Evolutionary conservation across 2,113 vertebrate genomes (phyloP).

Genomic region (Nesospiza acunhae): DNA sequence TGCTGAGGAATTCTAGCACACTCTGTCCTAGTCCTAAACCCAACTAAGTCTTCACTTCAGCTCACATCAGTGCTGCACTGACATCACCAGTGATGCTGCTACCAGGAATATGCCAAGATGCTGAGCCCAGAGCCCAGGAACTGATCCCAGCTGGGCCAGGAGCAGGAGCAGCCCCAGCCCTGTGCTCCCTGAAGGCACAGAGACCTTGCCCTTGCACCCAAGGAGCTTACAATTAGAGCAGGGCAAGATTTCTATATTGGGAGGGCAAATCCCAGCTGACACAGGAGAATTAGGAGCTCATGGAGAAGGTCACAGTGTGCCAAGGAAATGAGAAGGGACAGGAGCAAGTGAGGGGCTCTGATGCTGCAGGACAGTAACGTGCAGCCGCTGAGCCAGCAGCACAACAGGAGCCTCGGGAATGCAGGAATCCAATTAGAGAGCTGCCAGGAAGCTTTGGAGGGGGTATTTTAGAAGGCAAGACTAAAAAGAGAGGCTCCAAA

Average conservation of each 20-base stretch:
- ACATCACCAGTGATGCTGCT: neutral
- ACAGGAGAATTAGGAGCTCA: conserved; percentile 29
- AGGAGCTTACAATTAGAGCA: conserved; percentile 44
- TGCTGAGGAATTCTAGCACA: neutral
- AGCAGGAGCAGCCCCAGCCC: neutral
- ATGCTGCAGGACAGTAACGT: neutral
- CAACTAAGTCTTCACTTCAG: neutral
- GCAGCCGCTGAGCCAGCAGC: neutral
- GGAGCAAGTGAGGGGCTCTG: neutral
- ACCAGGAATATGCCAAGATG: neutral
- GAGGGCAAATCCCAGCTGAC: conserved; percentile 58
- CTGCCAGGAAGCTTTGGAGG: neutral
- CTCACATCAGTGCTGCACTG: neutral
- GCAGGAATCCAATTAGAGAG: neutral
- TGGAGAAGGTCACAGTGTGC: neutral
- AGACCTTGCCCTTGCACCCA: conserved; percentile 22
- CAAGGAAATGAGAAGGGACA: neutral
- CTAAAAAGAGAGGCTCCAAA: neutral
- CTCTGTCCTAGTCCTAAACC: neutral
- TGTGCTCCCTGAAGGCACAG: neutral
- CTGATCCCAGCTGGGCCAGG: neutral
- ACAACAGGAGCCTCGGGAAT: neutral
- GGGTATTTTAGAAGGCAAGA: neutral
- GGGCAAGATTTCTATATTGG: conserved; percentile 24
- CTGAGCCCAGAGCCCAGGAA: neutral